Percentiles rank a stretch among this genome's conserved stretches.
phyloP scores from a whole-genome alignment of 2,113 vertebrate genomes.

The Elgaria multicarinata region DNA sequence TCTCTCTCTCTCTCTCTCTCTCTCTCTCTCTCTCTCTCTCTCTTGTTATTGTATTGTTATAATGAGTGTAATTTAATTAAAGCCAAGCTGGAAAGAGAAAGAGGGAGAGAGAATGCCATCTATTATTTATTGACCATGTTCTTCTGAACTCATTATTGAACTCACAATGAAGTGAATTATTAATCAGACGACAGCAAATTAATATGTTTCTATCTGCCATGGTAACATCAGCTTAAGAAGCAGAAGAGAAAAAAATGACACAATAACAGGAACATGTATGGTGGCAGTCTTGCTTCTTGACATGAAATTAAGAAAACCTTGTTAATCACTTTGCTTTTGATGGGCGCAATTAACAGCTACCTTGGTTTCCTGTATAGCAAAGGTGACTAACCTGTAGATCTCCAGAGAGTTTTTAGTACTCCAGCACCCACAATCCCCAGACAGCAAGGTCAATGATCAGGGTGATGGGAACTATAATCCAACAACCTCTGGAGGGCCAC shows the following conservation, averaged over 20 bases:
- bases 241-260: neutral
- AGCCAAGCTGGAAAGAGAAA: conserved; percentile 44
- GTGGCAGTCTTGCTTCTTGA: conserved; percentile 33
- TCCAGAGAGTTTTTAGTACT: too few relatives aligned
- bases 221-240: neutral
- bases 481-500: too few relatives aligned
- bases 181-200: conserved; percentile 48
- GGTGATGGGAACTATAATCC: too few relatives aligned
- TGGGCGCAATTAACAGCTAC: conserved; percentile 23
- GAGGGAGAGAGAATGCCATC: neutral
- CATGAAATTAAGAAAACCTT: conserved; percentile 16
- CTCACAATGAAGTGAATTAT: conserved; percentile 35
- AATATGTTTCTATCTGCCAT: conserved; percentile 28
- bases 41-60: conserved; percentile 42
- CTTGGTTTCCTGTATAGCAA: neutral
- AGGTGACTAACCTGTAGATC: too few relatives aligned
- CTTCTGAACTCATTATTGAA: conserved; percentile 39
- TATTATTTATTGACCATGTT: conserved; percentile 21
- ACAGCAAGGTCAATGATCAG: too few relatives aligned
- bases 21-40: neutral
- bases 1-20: neutral
- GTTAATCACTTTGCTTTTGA: neutral
- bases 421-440: too few relatives aligned
- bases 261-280: conserved; percentile 11
- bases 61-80: conserved; percentile 52